Evolutionary conservation across 2,888 invertebrate species (phyloP), one percentile per base, ranked within the genome.

Genomic region (Oscheius sp.): DNA sequence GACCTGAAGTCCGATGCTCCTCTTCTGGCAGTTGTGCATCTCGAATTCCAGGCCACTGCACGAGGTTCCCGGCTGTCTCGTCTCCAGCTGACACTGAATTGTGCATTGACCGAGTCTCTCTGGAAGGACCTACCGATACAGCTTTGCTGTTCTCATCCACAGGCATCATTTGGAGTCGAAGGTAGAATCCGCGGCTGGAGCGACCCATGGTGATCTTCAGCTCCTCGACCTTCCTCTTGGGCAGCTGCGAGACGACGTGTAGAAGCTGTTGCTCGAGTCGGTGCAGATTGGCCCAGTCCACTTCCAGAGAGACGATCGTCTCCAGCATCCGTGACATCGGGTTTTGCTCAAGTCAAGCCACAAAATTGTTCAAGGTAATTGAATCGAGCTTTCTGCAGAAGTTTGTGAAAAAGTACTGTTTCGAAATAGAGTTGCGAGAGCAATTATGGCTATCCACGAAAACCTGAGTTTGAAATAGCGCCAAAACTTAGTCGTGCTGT

Each of bases 231-330:
- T 68, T 68, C 55, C 33, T 55, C 47, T 53, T 68, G 10, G 55
- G 55, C 68, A 68, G 53, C 55, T 68, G 68, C 10, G 68, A 53
- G 33, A 68, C 55, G 13, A 42, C 37, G 2, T 53, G 42, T 2
- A 68, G 68, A 4, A 68, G n/a, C 55, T 68, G 55, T 42, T 68
- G 13, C 55, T 68, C 68, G n/a, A 68, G 13, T 48, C 29, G 63
- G 29, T 37, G 47, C n/a, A 63, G 29, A 32, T 63, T 63, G 29
- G 13, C 47, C 63, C 63, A 63, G 21, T 48, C 63, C 9, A 63
- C 63, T 63, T 63, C 63, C n/a, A 63, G 33, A 63, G 50, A 42
- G 21, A 63, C 48, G n/a, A 32, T 58, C 21, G 63, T 63, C 48
- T 63, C 63, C 48, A 21, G 29, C 63, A 63, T 63, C 42, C 42